phyloP scores from a whole-genome alignment of 2,888 invertebrate genomes.

The Vesta saturnalis region DNA sequence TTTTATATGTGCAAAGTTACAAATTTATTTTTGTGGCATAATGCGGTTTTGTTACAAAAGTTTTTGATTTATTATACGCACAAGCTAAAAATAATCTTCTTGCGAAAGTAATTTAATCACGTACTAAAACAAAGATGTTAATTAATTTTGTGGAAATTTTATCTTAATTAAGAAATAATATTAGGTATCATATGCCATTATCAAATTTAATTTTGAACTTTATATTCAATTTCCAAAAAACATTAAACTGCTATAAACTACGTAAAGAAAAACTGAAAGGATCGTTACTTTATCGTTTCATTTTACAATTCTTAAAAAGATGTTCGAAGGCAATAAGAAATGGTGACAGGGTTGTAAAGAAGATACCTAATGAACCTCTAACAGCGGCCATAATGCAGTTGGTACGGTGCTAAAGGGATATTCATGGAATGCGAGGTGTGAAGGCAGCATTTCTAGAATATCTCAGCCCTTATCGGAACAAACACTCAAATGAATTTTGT shows the following conservation, averaged over 20 bases:
- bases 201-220: no score
- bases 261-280: not conserved
- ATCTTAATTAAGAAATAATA: no score
- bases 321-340: conserved; percentile 15
- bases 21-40: no score
- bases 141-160: no score
- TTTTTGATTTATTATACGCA: no score
- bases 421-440: conserved; percentile 44
- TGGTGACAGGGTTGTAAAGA: conserved; percentile 30
- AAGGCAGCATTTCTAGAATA: conserved; percentile 42
- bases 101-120: no score
- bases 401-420: conserved; percentile 36
- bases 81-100: no score
- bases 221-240: not conserved
- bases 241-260: not conserved
- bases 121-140: no score
- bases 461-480: conserved; percentile 36
- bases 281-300: conserved; percentile 17
- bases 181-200: no score
- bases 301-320: conserved; percentile 18
- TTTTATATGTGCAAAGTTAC: no score
- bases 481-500: conserved; percentile 25
- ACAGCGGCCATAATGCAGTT: conserved; percentile 41
- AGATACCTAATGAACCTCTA: conserved; percentile 43
- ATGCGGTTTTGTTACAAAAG: no score